Evolutionary conservation across 2,888 invertebrate genomes (phyloP).

Genomic region (Hylaea fasciaria): DNA sequence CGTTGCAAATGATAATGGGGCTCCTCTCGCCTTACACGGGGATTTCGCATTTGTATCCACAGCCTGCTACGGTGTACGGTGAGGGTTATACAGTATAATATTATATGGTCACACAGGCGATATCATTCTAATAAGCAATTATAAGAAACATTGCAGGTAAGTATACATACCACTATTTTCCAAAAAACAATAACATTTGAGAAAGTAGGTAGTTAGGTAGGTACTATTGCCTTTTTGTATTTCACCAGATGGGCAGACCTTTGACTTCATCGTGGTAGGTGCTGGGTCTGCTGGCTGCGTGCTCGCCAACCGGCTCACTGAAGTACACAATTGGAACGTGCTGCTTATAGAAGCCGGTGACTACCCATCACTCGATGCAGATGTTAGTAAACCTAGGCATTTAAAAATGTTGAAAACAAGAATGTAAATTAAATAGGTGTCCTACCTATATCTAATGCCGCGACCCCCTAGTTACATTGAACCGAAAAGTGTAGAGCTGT

Average conservation of each 20-base stretch:
- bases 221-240: not conserved
- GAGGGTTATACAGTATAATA: not conserved
- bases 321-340: conserved; percentile 47
- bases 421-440: too few species aligned
- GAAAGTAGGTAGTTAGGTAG: too few species aligned
- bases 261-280: conserved; percentile 60
- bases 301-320: conserved; percentile 52
- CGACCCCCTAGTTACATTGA: too few species aligned
- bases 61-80: conserved; percentile 17
- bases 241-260: conserved; percentile 50
- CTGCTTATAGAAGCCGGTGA: conserved; percentile 54
- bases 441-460: too few species aligned
- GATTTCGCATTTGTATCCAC: conserved; percentile 10
- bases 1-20: conserved; percentile 13
- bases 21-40: conserved; percentile 15
- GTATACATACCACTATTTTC: too few species aligned
- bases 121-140: too few species aligned
- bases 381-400: conserved; percentile 50
- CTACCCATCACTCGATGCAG: conserved; percentile 48
- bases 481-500: too few species aligned
- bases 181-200: too few species aligned
- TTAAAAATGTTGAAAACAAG: not conserved
- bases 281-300: conserved; percentile 53
- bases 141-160: too few species aligned
- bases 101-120: too few species aligned